Evolutionary conservation across 2,888 invertebrate genomes (phyloP).

Genomic region (Nemapogon koenigi): DNA sequence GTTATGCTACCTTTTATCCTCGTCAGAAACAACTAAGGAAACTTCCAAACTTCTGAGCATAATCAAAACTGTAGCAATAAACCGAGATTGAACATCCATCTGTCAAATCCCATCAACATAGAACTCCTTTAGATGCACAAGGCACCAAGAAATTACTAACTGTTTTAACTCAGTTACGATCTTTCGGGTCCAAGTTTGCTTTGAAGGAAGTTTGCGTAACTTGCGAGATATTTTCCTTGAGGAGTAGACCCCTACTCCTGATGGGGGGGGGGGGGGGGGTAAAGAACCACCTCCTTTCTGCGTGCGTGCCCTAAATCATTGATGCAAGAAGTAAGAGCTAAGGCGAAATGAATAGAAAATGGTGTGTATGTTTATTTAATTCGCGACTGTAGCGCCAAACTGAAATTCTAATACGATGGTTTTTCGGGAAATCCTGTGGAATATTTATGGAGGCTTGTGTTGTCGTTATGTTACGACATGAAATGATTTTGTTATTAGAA

Average conservation of each 20-base stretch:
- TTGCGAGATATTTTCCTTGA: slow-evolving; percentile 15
- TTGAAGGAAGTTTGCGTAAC: slow-evolving; percentile 20
- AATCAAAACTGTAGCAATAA: no score
- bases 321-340: slow-evolving; percentile 9
- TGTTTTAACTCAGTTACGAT: slow-evolving; percentile 22
- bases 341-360: slow-evolving; percentile 9
- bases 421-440: slow-evolving; percentile 6
- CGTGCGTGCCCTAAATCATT: slow-evolving; percentile 8
- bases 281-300: slow-evolving; percentile 4
- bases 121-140: slow-evolving; percentile 19
- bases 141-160: slow-evolving; percentile 22
- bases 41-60: no score
- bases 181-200: slow-evolving; percentile 20
- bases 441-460: no score
- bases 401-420: slow-evolving; percentile 9
- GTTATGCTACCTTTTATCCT: no score
- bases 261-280: slow-evolving; percentile 5
- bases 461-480: no score
- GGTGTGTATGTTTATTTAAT: slow-evolving; percentile 9
- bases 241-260: slow-evolving; percentile 12
- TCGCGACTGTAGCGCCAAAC: slow-evolving; percentile 4
- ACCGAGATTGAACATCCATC: slow-evolving; percentile 7
- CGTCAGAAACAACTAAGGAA: no score
- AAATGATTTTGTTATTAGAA: no score
- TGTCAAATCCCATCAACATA: slow-evolving; percentile 14